Percentiles rank a stretch among this genome's conserved stretches.
phyloP scores from a whole-genome alignment of 2,797 vertebrate species.

The Halcyon smyrnensis region DNA sequence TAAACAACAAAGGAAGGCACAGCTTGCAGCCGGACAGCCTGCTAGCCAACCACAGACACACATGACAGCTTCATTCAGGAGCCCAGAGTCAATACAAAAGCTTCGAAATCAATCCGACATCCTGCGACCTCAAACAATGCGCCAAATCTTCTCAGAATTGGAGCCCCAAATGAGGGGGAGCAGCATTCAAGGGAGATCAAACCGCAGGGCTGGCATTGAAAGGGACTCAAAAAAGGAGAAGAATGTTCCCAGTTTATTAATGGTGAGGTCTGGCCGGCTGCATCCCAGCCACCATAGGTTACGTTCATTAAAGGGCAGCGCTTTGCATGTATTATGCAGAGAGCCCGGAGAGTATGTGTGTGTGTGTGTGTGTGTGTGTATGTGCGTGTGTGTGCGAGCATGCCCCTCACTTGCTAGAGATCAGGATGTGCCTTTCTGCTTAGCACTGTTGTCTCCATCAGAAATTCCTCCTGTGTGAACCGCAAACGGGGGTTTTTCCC shows the following conservation, averaged over 20 bases:
- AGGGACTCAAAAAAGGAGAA: slow-evolving; percentile 43
- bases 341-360: not conserved
- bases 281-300: slow-evolving; percentile 37
- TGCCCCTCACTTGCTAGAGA: slow-evolving; percentile 54
- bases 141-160: slow-evolving; percentile 83
- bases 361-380: not conserved
- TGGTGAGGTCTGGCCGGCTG: slow-evolving; percentile 39
- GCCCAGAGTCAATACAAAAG: slow-evolving; percentile 82
- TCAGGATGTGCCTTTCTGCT: slow-evolving; percentile 61
- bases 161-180: slow-evolving; percentile 79
- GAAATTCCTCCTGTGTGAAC: slow-evolving; percentile 69
- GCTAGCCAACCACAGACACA: slow-evolving; percentile 84
- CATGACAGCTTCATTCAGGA: slow-evolving; percentile 84
- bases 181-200: slow-evolving; percentile 84
- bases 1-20: slow-evolving; percentile 88
- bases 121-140: slow-evolving; percentile 83
- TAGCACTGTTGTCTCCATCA: slow-evolving; percentile 30
- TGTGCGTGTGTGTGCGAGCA: not conserved
- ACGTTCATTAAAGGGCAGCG: slow-evolving; percentile 42
- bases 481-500: slow-evolving; percentile 27
- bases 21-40: slow-evolving; percentile 87
- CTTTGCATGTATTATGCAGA: slow-evolving; percentile 26
- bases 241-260: slow-evolving; percentile 64
- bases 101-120: slow-evolving; percentile 86
- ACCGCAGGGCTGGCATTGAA: slow-evolving; percentile 74